Percentiles rank a stretch among this genome's conserved stretches.
phyloP scores from a whole-genome alignment of 2,888 invertebrate species.

The Pandemis corylana region DNA sequence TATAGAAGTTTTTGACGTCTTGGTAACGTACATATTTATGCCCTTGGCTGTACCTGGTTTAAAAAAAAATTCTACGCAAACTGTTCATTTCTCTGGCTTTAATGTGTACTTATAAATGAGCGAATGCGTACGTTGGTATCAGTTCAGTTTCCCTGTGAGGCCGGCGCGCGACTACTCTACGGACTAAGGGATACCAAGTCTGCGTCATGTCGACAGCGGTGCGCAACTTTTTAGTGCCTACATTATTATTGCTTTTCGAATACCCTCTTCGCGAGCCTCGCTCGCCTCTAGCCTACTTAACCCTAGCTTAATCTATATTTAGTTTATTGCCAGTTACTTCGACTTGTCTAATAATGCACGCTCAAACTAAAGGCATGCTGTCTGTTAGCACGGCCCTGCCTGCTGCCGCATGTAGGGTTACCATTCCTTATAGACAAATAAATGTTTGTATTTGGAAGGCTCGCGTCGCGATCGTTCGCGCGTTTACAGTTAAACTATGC shows the following conservation, averaged over 20 bases:
- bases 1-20: too few species aligned
- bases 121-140: not conserved
- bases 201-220: slow-evolving; percentile 74
- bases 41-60: too few species aligned
- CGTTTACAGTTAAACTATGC: slow-evolving; percentile 35
- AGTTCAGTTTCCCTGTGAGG: slow-evolving; percentile 37
- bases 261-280: slow-evolving; percentile 83
- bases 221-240: slow-evolving; percentile 79
- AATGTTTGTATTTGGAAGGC: slow-evolving; percentile 31
- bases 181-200: slow-evolving; percentile 60
- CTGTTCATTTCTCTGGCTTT: not conserved
- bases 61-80: too few species aligned
- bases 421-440: slow-evolving; percentile 32
- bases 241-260: slow-evolving; percentile 85
- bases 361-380: slow-evolving; percentile 77
- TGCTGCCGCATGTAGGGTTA: slow-evolving; percentile 48
- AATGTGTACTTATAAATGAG: not conserved
- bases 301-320: slow-evolving; percentile 70
- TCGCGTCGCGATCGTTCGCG: slow-evolving; percentile 19
- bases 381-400: slow-evolving; percentile 62
- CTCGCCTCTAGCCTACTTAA: slow-evolving; percentile 70
- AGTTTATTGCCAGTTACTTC: slow-evolving; percentile 81
- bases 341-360: slow-evolving; percentile 73
- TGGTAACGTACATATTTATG: too few species aligned
- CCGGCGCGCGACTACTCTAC: slow-evolving; percentile 58